phyloP scores from a whole-genome alignment of 2,797 vertebrate species.

The Pipistrellus pipistrellus region DNA sequence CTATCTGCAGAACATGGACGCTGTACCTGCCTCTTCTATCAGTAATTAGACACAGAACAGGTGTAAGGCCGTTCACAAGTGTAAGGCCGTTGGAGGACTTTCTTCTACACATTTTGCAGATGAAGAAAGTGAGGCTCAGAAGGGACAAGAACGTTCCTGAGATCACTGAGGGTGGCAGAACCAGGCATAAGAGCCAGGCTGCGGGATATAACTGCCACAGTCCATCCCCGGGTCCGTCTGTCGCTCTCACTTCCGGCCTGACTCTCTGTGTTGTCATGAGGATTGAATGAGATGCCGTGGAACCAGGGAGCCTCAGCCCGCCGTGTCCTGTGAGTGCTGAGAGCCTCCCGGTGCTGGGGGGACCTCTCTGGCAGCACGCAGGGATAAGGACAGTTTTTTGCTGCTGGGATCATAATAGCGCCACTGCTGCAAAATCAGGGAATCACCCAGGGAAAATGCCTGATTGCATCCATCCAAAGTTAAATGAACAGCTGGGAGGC shows the following conservation, averaged over 20 bases:
- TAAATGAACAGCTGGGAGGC: neutral
- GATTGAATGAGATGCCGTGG: accelerated
- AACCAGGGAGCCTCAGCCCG: neutral
- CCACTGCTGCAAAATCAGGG: neutral
- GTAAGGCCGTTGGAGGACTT: neutral
- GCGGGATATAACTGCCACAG: neutral
- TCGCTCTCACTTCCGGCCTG: neutral
- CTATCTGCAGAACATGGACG: neutral
- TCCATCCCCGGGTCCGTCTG: accelerated
- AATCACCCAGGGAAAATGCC: neutral
- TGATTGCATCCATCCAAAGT: neutral
- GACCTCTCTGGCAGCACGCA: neutral
- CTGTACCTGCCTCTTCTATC: neutral
- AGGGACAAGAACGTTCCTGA: neutral
- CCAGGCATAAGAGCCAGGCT: neutral
- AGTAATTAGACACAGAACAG: neutral
- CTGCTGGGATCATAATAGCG: too few relatives aligned
- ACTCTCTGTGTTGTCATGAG: accelerated
- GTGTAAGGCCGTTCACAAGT: neutral
- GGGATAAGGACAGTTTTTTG: too few relatives aligned
- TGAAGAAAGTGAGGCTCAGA: neutral
- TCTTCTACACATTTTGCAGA: neutral
- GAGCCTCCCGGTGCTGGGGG: neutral
- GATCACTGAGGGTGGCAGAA: neutral
- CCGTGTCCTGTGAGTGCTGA: too few relatives aligned